Conservation (phyloP, 2,113 vertebrate genomes). For the Diadophis punctatus region DNA sequence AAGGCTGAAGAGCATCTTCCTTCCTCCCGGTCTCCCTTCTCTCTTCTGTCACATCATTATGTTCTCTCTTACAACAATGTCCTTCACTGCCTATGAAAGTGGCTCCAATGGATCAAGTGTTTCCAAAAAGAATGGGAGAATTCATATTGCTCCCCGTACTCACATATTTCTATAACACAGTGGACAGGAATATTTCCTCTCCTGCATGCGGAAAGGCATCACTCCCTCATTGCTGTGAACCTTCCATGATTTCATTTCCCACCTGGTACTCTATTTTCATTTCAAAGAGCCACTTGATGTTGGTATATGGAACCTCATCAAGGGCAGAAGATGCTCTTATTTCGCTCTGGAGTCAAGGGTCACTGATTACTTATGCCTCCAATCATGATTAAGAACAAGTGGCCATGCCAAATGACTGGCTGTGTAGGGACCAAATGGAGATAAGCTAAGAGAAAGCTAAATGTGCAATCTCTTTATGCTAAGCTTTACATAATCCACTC, state of each 20-base stretch:
- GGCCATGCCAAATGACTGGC: not conserved
- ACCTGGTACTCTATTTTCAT: conserved; percentile 2
- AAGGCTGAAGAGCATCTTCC: not conserved
- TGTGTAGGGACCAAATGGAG: not conserved
- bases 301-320: not conserved
- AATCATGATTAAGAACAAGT: not conserved
- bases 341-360: not conserved
- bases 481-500: not conserved
- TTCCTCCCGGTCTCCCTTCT: not conserved
- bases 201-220: not conserved
- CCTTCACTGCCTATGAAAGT: not conserved
- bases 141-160: not conserved
- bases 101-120: not conserved
- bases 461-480: not conserved
- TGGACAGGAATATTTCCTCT: not conserved
- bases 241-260: not conserved
- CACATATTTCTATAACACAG: not conserved
- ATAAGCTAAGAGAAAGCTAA: not conserved
- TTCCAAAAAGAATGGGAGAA: not conserved
- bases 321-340: not conserved
- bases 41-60: not conserved
- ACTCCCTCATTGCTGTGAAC: no score
- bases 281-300: conserved; percentile 12
- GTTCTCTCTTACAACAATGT: not conserved
- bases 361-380: not conserved